Base-by-base conservation (phyloP, 2,888 invertebrate genomes). In the Pandemis corylana region DNA sequence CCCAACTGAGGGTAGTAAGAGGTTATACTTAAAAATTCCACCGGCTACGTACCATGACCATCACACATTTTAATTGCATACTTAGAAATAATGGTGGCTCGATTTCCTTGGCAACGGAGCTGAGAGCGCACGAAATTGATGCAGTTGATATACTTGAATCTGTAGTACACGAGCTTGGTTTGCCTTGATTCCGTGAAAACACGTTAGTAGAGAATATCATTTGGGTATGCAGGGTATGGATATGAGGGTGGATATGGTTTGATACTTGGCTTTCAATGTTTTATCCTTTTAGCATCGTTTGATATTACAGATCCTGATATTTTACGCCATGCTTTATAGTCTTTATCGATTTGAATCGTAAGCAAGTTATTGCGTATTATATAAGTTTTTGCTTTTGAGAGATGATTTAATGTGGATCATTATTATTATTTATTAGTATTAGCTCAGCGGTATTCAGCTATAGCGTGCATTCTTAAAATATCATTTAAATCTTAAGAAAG, bases 1-100 rank as follows among this genome's bases (percentile, higher is more conserved):
- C 79, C 51, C 51, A 42, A 15, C 41, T 15, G 68, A 59, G 70
- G 66, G 71, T 71, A 64, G 69, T 59, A 64, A 64, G 69, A 70
- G 49, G 36, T 44, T 65, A 61, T 75, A 36, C 53, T 71, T 75
- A 64, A 74, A 65, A 67, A 61, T 61, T 67, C 67, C 70, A 67
- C 67, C 63, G 46, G 44, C 66, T 70, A 63, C 67, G 67, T 66
- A 62, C 67, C 75, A 71, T 71, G 66, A 62, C 61, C 66, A 49
- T 61, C 63, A 69, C 28, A 69, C 51, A 59, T 62, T 65, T 65
- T 65, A 73, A 71, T 71, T 66, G 56, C 66, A 51, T n/a, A 51
- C 5, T n/a, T 36, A 15, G 15, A 53, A 36, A 67, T 53, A 51
- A 67, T 53, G 51, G 36, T 53, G n/a, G 51, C 67, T 67, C 36